phyloP scores from a whole-genome alignment of 2,888 invertebrate species.

The Limnephilus marmoratus region DNA sequence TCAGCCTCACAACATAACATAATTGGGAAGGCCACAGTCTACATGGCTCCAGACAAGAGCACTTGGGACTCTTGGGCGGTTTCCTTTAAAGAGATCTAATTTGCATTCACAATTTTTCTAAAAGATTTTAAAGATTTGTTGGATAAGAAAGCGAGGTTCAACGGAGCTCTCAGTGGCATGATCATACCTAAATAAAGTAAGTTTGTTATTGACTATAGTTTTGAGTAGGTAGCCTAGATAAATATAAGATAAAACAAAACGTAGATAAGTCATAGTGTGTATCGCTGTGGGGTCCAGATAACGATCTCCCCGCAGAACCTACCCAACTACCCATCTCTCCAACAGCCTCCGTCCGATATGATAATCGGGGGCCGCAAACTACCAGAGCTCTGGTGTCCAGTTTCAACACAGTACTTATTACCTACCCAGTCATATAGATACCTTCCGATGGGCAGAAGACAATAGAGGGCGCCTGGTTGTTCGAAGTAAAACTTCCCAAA shows the following conservation, averaged over 20 bases:
- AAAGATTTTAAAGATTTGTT: too few relatives aligned
- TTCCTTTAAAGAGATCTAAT: too few relatives aligned
- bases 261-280: not conserved
- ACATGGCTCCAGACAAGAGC: too few relatives aligned
- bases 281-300: slow-evolving; percentile 18
- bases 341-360: not conserved
- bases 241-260: not conserved
- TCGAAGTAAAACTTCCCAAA: not conserved
- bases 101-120: too few relatives aligned
- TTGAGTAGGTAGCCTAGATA: not conserved
- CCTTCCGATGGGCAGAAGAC: not conserved
- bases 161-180: too few relatives aligned
- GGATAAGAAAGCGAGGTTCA: too few relatives aligned
- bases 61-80: too few relatives aligned
- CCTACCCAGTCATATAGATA: not conserved
- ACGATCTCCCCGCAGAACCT: not conserved
- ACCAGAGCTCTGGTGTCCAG: not conserved
- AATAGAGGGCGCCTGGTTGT: not conserved
- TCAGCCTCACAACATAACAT: too few relatives aligned
- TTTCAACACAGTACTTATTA: not conserved
- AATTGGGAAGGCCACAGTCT: too few relatives aligned
- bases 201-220: too few relatives aligned
- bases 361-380: not conserved
- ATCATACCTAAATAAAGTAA: too few relatives aligned
- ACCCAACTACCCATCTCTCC: not conserved